Conservation (phyloP, 2,888 invertebrate species). For the Amphimallon solstitiale region DNA sequence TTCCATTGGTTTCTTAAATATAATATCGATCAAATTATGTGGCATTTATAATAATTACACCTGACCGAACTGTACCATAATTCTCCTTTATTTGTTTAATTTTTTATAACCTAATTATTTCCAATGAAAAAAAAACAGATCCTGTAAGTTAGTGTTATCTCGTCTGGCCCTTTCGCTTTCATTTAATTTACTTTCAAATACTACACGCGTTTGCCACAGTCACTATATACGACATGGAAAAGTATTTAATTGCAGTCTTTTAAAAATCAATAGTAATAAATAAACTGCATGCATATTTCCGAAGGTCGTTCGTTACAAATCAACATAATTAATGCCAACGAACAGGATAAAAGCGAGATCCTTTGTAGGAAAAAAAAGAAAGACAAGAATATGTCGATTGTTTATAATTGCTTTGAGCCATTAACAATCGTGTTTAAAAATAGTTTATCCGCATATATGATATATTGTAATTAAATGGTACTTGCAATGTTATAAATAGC, state of each 20-base stretch:
- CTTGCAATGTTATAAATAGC: conserved; percentile 22
- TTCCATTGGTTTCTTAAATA: too few relatives aligned
- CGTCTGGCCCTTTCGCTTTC: not conserved
- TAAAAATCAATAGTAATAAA: not conserved
- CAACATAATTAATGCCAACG: conserved; percentile 8
- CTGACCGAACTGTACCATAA: too few relatives aligned
- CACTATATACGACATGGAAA: conserved; percentile 5
- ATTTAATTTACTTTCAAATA: not conserved
- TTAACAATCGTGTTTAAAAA: conserved; percentile 19
- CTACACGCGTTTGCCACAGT: not conserved
- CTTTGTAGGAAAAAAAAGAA: too few relatives aligned
- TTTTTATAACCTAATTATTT: too few relatives aligned
- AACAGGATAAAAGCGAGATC: conserved; percentile 20
- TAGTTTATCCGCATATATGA: conserved; percentile 24
- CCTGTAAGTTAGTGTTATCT: too few relatives aligned
- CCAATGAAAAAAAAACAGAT: too few relatives aligned
- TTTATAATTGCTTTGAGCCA: conserved; percentile 9
- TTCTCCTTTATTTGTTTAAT: too few relatives aligned
- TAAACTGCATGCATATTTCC: conserved; percentile 17
- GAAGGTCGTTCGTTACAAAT: conserved; percentile 17
- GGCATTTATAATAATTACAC: too few relatives aligned
- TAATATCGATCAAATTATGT: too few relatives aligned
- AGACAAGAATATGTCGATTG: conserved; percentile 13
- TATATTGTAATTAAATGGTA: conserved; percentile 20
- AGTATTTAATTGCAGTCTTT: not conserved